Evolutionary conservation across 2,888 invertebrate genomes (phyloP), one percentile per base, ranked within the genome.

Genomic region (Brenthis daphne): DNA sequence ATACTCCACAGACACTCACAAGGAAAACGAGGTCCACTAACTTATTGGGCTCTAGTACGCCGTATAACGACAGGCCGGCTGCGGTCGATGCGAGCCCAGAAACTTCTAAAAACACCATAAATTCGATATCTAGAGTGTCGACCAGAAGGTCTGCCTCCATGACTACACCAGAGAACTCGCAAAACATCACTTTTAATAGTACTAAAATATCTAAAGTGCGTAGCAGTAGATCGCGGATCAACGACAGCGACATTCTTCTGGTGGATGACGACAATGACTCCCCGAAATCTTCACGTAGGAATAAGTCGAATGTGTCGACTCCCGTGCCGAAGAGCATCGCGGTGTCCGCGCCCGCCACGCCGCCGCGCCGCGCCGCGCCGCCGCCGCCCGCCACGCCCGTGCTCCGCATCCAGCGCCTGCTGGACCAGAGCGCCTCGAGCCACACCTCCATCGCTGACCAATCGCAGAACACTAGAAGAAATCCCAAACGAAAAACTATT

Each of bases 351-450:
- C 51, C 51, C 3, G 13, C 68, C 14, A 43, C 51, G 11, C 65
- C 57, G 20, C 33, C 47, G 33, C 76, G 77, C 11, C 89, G 89
- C 0, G 73, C 67, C 3, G 76, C 76, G 11, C 90, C 90, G 0
- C 91, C 0, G 86, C 84, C 53, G 79, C 79, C 79, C 1, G 81
- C 80, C 1, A 92, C 92, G 2, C 92, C 92, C 0, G 82, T 91
- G 1, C 75, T 91, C 0, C 87, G 80, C 71, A 90, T 91, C 12
- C 86, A 86, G 71, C 84, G 81, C 56, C 77, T 92, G 3, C 68
- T 92, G 24, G 80, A 89, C 33, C 71, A 69, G 51, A 71, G 70
- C 50, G 24, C 66, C 55, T 82, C 86, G 2, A 85, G 83, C 12
- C 80, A 77, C 54, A 82, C 85, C 0, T 57, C 74, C 29, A 37